These are phyloP conservation scores for Parazoanthus darwini DNA, from an alignment of 92 coral and sea anemone species.

Conservation along the genomic window DNA sequence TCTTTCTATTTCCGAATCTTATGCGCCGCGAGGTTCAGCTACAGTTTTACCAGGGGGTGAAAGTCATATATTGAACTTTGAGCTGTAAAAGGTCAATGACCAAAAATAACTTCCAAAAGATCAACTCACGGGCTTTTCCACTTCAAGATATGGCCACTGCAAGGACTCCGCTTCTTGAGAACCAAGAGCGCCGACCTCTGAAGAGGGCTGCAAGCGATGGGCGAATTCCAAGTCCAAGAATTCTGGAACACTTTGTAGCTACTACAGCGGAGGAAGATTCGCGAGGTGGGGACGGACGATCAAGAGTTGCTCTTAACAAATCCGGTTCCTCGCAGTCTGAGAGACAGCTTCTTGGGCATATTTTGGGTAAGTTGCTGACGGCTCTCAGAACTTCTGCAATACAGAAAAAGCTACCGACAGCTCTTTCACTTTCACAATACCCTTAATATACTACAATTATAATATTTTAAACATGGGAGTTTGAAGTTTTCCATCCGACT, in stretches of 20 bases:
- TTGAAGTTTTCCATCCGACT: no score
- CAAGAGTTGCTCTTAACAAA: not conserved
- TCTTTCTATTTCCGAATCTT: no score
- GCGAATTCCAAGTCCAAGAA: slow-evolving; percentile 2
- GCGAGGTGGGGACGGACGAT: not conserved
- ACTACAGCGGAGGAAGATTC: not conserved
- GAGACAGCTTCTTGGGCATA: not conserved
- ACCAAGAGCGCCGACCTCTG: not conserved
- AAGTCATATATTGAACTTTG: not conserved
- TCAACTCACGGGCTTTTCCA: not conserved
- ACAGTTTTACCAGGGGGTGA: not conserved
- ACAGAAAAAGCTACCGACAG: not conserved
- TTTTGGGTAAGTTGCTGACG: slow-evolving; percentile 2
- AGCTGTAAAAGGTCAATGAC: slow-evolving; percentile 5
- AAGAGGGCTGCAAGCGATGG: slow-evolving; percentile 12
- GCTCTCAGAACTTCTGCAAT: not conserved
- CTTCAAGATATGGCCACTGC: slow-evolving; percentile 30
- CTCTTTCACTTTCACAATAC: no score
- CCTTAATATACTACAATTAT: no score
- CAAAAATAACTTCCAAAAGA: not conserved
- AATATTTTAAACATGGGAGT: no score
- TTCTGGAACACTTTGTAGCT: slow-evolving; percentile 19
- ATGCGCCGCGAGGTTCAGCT: no score
- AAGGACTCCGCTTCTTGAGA: slow-evolving; percentile 18
- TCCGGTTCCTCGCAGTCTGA: slow-evolving; percentile 13